phyloP scores from a whole-genome alignment of 2,888 invertebrate genomes.

The Drosophila putrida region DNA sequence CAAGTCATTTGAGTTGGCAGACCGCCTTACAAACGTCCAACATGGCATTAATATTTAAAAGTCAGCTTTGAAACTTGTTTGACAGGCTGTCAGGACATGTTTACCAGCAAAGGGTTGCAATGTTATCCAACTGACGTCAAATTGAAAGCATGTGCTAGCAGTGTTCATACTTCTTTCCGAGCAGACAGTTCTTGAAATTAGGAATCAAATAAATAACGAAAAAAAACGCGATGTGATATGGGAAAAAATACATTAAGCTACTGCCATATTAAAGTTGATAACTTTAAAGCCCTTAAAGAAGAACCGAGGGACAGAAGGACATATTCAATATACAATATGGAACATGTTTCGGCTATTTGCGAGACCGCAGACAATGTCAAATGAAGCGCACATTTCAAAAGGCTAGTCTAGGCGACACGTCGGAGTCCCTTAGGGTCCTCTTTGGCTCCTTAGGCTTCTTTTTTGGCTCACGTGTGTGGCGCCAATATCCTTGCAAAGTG shows the following conservation, averaged over 20 bases:
- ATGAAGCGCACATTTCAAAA: constrained; percentile 30
- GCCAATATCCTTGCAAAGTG: constrained; percentile 14
- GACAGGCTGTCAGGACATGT: constrained; percentile 74
- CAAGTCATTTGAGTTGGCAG: constrained; percentile 33
- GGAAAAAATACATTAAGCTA: constrained; percentile 1
- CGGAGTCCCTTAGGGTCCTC: constrained; percentile 25
- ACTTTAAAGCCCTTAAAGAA: constrained; percentile 28
- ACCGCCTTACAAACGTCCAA: constrained; percentile 46
- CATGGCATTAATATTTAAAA: constrained; percentile 75
- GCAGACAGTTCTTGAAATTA: constrained; percentile 53
- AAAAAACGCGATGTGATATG: constrained; percentile 3
- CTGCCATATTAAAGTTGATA: constrained; percentile 4
- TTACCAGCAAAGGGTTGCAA: constrained; percentile 66
- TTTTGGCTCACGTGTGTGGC: constrained; percentile 33
- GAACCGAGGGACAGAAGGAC: background rate
- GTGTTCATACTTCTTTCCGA: constrained; percentile 6
- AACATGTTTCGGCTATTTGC: constrained; percentile 34
- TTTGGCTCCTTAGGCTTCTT: background rate
- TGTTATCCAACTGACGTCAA: constrained; percentile 60
- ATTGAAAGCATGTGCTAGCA: constrained; percentile 63
- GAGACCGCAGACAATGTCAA: constrained; percentile 35
- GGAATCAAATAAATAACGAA: constrained; percentile 7
- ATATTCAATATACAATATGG: constrained; percentile 33
- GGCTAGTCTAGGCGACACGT: constrained; percentile 8
- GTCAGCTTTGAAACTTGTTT: constrained; percentile 74